These are phyloP conservation scores for Loxodonta africana DNA, from an alignment of 2,113 vertebrate genomes.

Conservation along the genomic window DNA sequence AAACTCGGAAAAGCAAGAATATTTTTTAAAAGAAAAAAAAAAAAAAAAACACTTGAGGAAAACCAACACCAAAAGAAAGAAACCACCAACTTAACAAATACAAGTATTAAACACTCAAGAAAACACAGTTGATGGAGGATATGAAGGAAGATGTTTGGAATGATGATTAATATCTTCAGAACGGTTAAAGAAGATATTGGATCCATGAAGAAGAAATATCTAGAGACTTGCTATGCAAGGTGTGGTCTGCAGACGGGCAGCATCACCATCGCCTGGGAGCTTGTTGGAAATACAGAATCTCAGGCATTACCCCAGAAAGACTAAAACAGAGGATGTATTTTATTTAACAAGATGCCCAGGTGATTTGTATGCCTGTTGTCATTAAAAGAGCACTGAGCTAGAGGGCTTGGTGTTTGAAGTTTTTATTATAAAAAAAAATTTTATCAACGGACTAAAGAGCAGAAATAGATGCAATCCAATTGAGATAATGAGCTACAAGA, in stretches of 20 bases:
- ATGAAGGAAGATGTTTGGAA: neutral
- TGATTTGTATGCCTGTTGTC: neutral
- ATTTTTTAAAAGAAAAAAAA: too few species aligned
- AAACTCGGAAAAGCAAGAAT: neutral
- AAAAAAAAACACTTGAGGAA: neutral
- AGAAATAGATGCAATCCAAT: neutral
- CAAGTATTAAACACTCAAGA: neutral
- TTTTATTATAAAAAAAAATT: neutral
- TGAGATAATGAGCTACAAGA: constrained; percentile 20
- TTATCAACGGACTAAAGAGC: neutral
- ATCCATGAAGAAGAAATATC: neutral
- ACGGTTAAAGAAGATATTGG: neutral
- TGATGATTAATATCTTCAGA: neutral
- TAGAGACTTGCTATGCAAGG: neutral
- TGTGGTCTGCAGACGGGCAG: neutral
- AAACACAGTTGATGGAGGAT: neutral
- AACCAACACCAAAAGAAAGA: neutral
- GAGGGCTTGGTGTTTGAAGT: neutral
- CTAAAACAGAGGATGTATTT: neutral
- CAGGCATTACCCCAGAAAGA: neutral
- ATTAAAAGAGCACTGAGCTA: neutral
- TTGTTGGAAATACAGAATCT: neutral
- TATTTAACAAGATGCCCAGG: neutral
- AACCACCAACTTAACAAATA: neutral
- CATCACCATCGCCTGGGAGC: neutral